Conservation (phyloP, 2,888 invertebrate genomes). For the Rosalia funebris region DNA sequence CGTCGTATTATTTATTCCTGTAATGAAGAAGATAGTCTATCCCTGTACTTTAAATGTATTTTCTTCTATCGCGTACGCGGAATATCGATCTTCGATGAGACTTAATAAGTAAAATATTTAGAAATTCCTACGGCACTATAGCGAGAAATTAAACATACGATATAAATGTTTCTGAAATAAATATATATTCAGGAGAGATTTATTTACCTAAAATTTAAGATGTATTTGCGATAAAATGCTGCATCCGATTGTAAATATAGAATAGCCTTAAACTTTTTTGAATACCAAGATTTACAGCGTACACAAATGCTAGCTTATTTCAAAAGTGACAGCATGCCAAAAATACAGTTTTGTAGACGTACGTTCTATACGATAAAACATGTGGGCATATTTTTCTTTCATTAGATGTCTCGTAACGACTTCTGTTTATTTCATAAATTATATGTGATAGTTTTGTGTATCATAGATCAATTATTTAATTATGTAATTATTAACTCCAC, state of each 20-base stretch:
- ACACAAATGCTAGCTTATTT: constrained; percentile 56
- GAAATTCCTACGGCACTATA: neutral
- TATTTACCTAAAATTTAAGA: constrained; percentile 14
- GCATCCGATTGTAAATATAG: constrained; percentile 50
- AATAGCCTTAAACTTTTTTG: constrained; percentile 48
- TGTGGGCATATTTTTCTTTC: constrained; percentile 36
- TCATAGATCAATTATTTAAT: too few species aligned
- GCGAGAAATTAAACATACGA: neutral
- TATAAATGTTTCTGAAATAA: neutral
- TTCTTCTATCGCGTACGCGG: too few species aligned
- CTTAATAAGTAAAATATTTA: neutral
- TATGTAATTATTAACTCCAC: too few species aligned
- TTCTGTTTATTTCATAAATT: constrained; percentile 9
- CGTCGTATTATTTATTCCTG: too few species aligned
- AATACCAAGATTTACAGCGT: constrained; percentile 54
- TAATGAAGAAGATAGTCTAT: too few species aligned
- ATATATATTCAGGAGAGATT: constrained; percentile 2
- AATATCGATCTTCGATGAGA: too few species aligned
- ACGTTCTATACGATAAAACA: constrained; percentile 48
- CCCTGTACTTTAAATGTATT: too few species aligned
- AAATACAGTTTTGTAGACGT: constrained; percentile 52
- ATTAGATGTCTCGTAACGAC: too few species aligned
- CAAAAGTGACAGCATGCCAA: constrained; percentile 56
- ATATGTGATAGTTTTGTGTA: too few species aligned
- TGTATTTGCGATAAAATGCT: constrained; percentile 23